A percentile compares a stretch with the other conserved stretches of the same genome.
Evolutionary conservation across 1,140 invertebrate species (phyloP).

Genomic region (Myzus persicae): DNA sequence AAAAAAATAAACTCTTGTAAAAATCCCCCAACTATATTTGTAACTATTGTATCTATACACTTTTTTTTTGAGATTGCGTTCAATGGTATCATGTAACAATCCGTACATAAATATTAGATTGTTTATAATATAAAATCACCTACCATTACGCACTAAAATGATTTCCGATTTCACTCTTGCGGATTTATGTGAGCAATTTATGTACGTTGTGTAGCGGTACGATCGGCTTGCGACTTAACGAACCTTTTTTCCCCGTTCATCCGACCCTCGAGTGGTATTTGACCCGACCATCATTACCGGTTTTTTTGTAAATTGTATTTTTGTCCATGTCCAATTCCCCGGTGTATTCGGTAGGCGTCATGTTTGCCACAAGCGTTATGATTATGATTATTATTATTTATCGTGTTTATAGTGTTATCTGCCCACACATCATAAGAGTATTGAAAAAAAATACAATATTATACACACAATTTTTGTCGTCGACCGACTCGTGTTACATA

Average conservation of each 20-base stretch:
- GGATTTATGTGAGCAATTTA: not conserved
- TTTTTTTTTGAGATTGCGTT: not conserved
- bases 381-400: conserved; percentile 52
- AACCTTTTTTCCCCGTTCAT: conserved; percentile 31
- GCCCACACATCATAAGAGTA: conserved; percentile 47
- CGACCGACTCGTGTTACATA: not conserved
- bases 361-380: conserved; percentile 42
- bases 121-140: not conserved
- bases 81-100: not conserved
- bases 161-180: not conserved
- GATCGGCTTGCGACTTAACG: conserved; percentile 30
- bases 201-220: not conserved
- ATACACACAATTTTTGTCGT: conserved; percentile 31
- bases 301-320: not conserved
- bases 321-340: not conserved
- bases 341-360: conserved; percentile 43
- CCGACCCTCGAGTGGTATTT: conserved; percentile 29
- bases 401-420: conserved; percentile 55
- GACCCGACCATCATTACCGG: conserved; percentile 36
- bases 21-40: not conserved
- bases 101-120: too few species aligned
- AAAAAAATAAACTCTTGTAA: not conserved
- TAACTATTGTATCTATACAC: not conserved
- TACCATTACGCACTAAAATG: not conserved
- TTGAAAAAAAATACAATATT: conserved; percentile 40